Conservation (phyloP, 2,888 invertebrate species). For the Sinopyrophorus schimmeli region DNA sequence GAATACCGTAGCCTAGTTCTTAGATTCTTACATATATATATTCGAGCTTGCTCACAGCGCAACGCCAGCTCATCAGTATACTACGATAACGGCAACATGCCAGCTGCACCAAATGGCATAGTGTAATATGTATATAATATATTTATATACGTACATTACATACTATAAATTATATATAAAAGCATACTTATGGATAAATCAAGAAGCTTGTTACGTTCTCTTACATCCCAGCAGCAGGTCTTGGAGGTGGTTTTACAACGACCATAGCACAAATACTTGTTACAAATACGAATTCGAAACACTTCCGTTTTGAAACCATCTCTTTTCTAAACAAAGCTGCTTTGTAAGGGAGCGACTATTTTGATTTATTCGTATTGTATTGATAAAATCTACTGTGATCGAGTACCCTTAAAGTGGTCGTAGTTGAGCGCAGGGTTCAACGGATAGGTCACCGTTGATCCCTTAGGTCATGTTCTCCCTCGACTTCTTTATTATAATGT, state of each 20-base stretch:
- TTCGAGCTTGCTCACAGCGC: constrained; percentile 54
- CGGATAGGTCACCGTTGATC: constrained; percentile 44
- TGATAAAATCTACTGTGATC: constrained; percentile 50
- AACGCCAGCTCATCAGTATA: constrained; percentile 47
- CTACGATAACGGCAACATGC: constrained; percentile 30
- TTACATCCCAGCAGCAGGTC: too few relatives aligned
- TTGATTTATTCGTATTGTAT: constrained; percentile 22
- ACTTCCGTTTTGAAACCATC: constrained; percentile 6
- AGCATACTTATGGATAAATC: too few relatives aligned
- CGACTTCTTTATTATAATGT: constrained; percentile 46
- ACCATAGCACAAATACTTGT: too few relatives aligned
- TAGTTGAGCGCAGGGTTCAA: constrained; percentile 41
- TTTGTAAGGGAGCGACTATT: constrained; percentile 6
- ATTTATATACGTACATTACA: constrained; percentile 47
- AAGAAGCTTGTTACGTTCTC: too few relatives aligned
- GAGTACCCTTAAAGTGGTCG: constrained; percentile 50
- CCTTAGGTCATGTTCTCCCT: constrained; percentile 48
- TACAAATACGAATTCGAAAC: constrained; percentile 13
- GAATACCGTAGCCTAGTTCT: constrained; percentile 50
- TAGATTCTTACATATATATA: constrained; percentile 50
- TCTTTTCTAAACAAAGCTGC: too few relatives aligned
- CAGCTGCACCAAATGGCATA: constrained; percentile 44
- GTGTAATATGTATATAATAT: constrained; percentile 45
- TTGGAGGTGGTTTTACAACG: too few relatives aligned
- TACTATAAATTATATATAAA: too few relatives aligned